These are phyloP conservation scores for Hafferia zeledoni DNA, from an alignment of 2,797 vertebrate genomes.

Conservation along the genomic window DNA sequence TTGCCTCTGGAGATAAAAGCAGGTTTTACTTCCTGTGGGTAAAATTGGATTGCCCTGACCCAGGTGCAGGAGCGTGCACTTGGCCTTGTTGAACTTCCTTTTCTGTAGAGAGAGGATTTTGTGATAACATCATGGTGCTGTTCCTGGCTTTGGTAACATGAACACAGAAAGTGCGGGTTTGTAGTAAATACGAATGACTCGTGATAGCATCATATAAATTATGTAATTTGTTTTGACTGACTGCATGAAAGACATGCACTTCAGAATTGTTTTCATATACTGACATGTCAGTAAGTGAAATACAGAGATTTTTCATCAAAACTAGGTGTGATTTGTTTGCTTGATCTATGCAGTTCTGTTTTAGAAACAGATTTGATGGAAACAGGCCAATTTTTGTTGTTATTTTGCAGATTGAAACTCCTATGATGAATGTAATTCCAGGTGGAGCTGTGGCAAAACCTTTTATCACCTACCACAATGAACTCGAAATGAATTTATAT, in stretches of 20 bases:
- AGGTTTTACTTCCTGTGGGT: neutral
- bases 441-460: conserved; percentile 95
- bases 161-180: neutral
- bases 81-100: neutral
- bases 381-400: neutral
- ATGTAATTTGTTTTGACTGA: neutral
- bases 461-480: conserved; percentile 96
- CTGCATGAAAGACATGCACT: neutral
- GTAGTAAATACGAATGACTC: neutral
- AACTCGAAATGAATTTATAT: conserved; percentile 95
- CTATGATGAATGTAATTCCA: conserved; percentile 98
- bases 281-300: neutral
- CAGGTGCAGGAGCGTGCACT: neutral
- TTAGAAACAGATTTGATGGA: neutral
- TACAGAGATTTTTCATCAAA: neutral
- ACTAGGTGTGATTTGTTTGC: neutral
- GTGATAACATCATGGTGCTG: neutral
- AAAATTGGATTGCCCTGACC: neutral
- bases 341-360: neutral
- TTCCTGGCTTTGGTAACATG: neutral
- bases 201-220: neutral
- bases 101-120: neutral
- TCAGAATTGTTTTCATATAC: neutral
- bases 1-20: neutral
- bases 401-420: conserved; percentile 90